These are phyloP conservation scores for Steinernema scapterisci DNA, from an alignment of 2,888 invertebrate genomes.

Conservation along the genomic window DNA sequence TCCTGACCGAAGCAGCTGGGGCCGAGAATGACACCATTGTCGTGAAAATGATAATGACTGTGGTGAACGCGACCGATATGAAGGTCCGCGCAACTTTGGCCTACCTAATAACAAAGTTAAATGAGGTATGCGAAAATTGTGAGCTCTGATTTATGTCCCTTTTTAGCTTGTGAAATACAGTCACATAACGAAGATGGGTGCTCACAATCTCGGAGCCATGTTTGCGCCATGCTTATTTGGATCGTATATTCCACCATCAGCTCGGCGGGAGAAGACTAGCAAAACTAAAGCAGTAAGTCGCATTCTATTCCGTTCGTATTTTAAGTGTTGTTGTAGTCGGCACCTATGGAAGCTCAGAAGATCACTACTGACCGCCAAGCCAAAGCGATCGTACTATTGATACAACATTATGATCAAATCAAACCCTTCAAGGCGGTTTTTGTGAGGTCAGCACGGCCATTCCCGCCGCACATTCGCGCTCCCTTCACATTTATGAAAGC, in stretches of 20 bases:
- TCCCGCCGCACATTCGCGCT: too few species aligned
- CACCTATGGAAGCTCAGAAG: background rate
- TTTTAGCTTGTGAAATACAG: background rate
- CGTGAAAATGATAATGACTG: background rate
- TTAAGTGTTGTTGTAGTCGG: background rate
- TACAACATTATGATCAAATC: background rate
- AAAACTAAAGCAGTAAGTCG: background rate
- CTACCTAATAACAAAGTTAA: background rate
- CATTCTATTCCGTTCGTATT: background rate
- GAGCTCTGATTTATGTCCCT: background rate
- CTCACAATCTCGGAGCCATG: background rate
- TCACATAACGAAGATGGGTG: background rate
- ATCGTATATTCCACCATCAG: background rate
- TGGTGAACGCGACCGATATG: background rate
- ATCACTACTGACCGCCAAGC: background rate
- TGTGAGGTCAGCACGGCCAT: background rate
- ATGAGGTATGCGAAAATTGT: background rate
- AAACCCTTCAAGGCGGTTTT: background rate
- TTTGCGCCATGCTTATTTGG: constrained; percentile 23
- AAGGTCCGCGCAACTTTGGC: constrained; percentile 10
- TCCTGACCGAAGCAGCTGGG: background rate
- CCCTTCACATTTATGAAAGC: too few species aligned
- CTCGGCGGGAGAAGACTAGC: background rate
- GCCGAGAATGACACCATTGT: background rate
- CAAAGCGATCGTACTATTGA: background rate